These are phyloP conservation scores for Oreortyx pictus DNA, from an alignment of 2,797 vertebrate species.

Conservation along the genomic window DNA sequence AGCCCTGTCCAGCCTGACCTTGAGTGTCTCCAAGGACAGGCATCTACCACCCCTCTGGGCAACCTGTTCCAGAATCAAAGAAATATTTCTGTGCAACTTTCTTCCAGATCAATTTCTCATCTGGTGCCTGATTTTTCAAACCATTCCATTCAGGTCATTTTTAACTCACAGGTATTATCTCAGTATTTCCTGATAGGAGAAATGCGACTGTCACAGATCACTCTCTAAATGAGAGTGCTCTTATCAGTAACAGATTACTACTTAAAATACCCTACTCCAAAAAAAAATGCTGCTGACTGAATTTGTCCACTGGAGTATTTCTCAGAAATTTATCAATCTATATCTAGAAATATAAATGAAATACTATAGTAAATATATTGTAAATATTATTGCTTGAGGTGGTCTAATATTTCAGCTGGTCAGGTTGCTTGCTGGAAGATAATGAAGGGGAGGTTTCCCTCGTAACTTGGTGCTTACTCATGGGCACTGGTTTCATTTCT, in stretches of 20 bases:
- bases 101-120: not conserved
- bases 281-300: not conserved
- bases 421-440: not conserved
- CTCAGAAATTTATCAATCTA: not conserved
- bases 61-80: not conserved
- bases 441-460: not conserved
- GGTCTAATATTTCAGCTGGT: not conserved
- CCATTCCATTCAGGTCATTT: not conserved
- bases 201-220: not conserved
- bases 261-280: not conserved
- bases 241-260: not conserved
- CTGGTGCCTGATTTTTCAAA: constrained; percentile 1
- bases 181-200: not conserved
- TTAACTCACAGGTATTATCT: not conserved
- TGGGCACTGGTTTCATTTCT: not conserved
- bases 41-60: too few relatives aligned
- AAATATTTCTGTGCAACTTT: not conserved
- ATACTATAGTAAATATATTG: not conserved
- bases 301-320: not conserved
- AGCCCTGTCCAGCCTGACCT: too few relatives aligned
- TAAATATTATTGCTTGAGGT: not conserved
- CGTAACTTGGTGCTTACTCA: not conserved
- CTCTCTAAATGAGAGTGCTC: not conserved
- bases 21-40: too few relatives aligned
- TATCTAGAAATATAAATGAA: not conserved